Evolutionary conservation across 2,888 invertebrate genomes (phyloP).

Genomic region (Didymodactylos carnosus): DNA sequence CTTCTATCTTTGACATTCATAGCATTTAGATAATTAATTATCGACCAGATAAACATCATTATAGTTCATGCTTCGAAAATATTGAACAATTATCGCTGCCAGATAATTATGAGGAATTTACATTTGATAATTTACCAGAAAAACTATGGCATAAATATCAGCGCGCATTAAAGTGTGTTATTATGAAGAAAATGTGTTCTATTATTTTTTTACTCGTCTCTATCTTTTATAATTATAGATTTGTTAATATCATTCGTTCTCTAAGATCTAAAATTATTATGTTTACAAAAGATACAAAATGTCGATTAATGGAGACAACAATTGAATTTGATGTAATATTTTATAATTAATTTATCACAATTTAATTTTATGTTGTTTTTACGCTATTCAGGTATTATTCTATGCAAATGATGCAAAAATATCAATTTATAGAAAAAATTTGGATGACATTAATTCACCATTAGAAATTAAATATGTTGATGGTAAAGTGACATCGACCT

Average conservation of each 20-base stretch:
- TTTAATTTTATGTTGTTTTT: background rate
- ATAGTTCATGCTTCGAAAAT: background rate
- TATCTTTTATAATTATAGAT: background rate
- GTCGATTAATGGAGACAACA: background rate
- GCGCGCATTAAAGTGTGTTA: background rate
- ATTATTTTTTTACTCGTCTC: background rate
- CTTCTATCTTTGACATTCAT: no score
- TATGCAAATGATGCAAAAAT: background rate
- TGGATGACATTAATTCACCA: background rate
- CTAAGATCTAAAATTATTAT: background rate
- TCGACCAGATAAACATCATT: background rate
- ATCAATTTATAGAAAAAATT: background rate
- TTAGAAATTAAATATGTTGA: background rate
- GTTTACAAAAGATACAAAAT: constrained; percentile 1
- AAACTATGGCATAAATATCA: background rate
- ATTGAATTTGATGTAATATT: background rate
- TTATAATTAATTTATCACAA: background rate
- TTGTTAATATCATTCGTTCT: background rate
- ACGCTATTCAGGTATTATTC: no score
- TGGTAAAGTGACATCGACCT: background rate
- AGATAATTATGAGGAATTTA: background rate
- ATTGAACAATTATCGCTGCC: background rate
- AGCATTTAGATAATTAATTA: background rate
- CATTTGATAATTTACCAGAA: background rate
- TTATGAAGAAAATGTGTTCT: background rate